Percentiles rank a stretch among this genome's conserved stretches.
These are phyloP conservation scores for Terrapene triunguis DNA, from an alignment of 2,113 vertebrate genomes.

Conservation along the genomic window DNA sequence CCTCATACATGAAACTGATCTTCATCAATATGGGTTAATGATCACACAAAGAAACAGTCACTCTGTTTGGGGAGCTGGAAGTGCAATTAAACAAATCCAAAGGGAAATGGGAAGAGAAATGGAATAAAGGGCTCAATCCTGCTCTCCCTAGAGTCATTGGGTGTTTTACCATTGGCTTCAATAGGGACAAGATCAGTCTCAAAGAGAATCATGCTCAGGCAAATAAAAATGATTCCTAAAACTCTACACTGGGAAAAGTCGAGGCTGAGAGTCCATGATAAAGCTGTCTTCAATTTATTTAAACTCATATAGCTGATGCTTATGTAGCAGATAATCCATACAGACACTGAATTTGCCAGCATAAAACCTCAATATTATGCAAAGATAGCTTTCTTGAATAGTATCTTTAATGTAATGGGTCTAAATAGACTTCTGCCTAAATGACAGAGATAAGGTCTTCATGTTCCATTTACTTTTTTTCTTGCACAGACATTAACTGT, in stretches of 20 bases:
- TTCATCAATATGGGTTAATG: neutral
- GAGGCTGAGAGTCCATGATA: neutral
- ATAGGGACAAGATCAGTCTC: neutral
- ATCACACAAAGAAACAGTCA: neutral
- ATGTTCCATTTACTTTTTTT: constrained; percentile 4
- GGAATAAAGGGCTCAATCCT: neutral
- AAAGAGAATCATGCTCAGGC: neutral
- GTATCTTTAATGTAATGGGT: neutral
- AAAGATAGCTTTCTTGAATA: neutral
- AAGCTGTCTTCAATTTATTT: neutral
- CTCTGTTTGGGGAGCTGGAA: neutral
- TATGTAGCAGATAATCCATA: neutral
- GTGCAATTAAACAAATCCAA: neutral
- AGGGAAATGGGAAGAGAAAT: neutral
- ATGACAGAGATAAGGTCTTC: neutral
- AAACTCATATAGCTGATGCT: neutral
- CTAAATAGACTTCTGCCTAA: neutral
- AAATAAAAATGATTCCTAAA: constrained; percentile 13
- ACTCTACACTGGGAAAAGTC: neutral
- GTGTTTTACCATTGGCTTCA: neutral
- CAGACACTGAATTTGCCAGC: neutral
- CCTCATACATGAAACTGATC: neutral
- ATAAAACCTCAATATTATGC: neutral
- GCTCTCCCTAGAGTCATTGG: neutral
- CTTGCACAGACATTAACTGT: neutral